Evolutionary conservation across 1,140 invertebrate species (phyloP).

Genomic region (Plodia interpunctella): DNA sequence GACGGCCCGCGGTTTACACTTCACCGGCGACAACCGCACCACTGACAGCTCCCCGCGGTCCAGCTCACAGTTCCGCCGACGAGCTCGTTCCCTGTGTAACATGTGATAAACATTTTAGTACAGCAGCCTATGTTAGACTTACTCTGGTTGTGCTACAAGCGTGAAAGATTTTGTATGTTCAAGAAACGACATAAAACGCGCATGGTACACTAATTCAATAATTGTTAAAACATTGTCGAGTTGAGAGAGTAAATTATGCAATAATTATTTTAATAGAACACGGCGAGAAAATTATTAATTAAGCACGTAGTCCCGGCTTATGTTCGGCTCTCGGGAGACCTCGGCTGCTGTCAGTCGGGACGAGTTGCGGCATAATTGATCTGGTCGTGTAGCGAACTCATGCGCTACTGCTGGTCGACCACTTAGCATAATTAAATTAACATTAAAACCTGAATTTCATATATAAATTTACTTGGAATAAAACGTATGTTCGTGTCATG

Average conservation of each 20-base stretch:
- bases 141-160: no score
- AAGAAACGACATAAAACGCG: no score
- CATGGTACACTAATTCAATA: no score
- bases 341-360: background rate
- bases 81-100: constrained; percentile 82
- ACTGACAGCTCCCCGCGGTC: constrained; percentile 88
- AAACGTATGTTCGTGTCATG: no score
- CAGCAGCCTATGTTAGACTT: no score
- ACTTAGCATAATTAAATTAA: constrained; percentile 2
- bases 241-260: background rate
- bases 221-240: no score
- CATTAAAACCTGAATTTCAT: background rate
- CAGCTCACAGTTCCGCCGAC: constrained; percentile 86
- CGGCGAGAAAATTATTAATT: background rate
- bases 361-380: background rate
- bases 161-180: no score
- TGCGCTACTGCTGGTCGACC: background rate
- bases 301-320: background rate
- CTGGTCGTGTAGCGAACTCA: background rate
- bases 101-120: no score
- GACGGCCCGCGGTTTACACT: constrained; percentile 77
- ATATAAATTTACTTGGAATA: no score
- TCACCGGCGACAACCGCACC: constrained; percentile 87
- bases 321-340: background rate
- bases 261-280: constrained; percentile 5